Conservation (phyloP, 2,888 invertebrate species). For the Stenurella melanura region DNA sequence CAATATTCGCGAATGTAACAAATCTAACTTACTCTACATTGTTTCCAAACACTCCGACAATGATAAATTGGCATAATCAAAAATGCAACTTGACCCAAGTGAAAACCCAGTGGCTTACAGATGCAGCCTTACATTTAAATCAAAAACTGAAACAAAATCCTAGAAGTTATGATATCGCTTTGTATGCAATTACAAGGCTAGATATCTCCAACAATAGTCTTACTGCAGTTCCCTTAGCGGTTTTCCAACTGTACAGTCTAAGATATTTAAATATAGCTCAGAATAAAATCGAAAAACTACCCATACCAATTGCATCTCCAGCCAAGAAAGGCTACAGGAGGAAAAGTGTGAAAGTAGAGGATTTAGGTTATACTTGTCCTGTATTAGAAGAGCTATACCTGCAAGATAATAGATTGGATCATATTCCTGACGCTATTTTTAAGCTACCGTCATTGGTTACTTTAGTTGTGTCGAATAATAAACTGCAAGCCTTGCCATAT, state of each 20-base stretch:
- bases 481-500: conserved; percentile 87
- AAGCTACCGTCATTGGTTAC: conserved; percentile 85
- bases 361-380: conserved; percentile 80
- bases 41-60: conserved; percentile 89
- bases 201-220: conserved; percentile 95
- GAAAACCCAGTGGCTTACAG: conserved; percentile 87
- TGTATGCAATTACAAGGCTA: conserved; percentile 94
- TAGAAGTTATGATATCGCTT: conserved; percentile 79
- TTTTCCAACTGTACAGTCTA: conserved; percentile 90
- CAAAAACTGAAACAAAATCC: conserved; percentile 84
- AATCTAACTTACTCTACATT: conserved; percentile 85
- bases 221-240: conserved; percentile 83
- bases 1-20: conserved; percentile 75
- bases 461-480: conserved; percentile 96
- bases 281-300: conserved; percentile 89
- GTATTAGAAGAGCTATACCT: conserved; percentile 92
- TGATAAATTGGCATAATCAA: conserved; percentile 95
- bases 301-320: conserved; percentile 72
- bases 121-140: conserved; percentile 90
- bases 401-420: conserved; percentile 92
- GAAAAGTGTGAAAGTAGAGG: conserved; percentile 62
- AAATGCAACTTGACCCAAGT: conserved; percentile 82
- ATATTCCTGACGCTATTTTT: conserved; percentile 88
- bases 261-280: conserved; percentile 90
- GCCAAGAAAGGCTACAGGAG: conserved; percentile 65